These are phyloP conservation scores for Holotrichia oblita DNA, from an alignment of 1,140 invertebrate genomes.

Conservation along the genomic window DNA sequence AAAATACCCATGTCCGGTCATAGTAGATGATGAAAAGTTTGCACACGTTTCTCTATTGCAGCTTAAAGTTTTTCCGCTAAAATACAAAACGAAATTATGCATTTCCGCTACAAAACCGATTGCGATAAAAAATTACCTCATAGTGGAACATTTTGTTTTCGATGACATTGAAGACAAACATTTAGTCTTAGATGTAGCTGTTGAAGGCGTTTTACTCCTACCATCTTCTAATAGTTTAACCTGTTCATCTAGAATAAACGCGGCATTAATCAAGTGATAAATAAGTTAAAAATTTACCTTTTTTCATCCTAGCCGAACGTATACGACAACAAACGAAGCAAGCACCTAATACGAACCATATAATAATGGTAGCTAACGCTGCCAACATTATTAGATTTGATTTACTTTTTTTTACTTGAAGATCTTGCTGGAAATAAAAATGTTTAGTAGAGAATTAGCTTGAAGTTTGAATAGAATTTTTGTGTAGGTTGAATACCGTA, in stretches of 20 bases:
- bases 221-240: slow-evolving; percentile 14
- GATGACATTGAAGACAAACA: slow-evolving; percentile 16
- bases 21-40: slow-evolving; percentile 2
- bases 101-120: neutral
- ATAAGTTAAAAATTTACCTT: neutral
- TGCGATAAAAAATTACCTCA: neutral
- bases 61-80: slow-evolving; percentile 25
- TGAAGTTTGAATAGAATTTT: neutral
- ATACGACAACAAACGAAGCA: slow-evolving; percentile 57
- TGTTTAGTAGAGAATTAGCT: neutral
- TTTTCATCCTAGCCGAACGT: slow-evolving; percentile 40
- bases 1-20: neutral
- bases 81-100: neutral
- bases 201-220: neutral
- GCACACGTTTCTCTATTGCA: slow-evolving; percentile 26
- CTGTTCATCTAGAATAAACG: slow-evolving; percentile 25
- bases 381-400: slow-evolving; percentile 51
- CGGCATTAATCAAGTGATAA: neutral
- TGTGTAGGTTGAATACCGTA: neutral
- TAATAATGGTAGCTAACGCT: slow-evolving; percentile 53
- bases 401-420: slow-evolving; percentile 34
- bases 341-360: slow-evolving; percentile 57
- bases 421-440: neutral
- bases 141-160: slow-evolving; percentile 37
- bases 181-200: slow-evolving; percentile 14